Base-by-base conservation (phyloP, 2,888 invertebrate species). In the Camptogramma bilineatum region DNA sequence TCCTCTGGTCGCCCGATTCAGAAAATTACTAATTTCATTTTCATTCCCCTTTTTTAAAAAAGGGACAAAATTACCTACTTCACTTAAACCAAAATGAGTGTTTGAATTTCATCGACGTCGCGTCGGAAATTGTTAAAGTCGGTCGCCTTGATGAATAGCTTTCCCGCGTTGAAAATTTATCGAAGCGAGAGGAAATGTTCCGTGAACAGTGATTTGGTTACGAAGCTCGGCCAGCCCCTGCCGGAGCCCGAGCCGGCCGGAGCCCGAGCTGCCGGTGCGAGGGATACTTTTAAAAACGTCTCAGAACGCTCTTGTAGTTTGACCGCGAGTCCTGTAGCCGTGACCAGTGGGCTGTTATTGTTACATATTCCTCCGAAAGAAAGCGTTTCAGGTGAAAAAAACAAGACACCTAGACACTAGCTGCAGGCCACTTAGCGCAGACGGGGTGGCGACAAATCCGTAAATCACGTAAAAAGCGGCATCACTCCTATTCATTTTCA, bases 71-170 rank as follows among this genome's bases (percentile, higher is more conserved):
- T 59, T 28, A 55, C n/a, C n/a, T n/a, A n/a, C 53, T 54, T 64
- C 9, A 60, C 54, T 60, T 54, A 44, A 47, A 52, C 9, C 24
- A 58, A 62, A 66, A 61, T 52, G 34, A 62, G 57, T 62, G 48
- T 54, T 64, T 62, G 57, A 61, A 62, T 57, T 62, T 55, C 52
- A 62, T 67, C 54, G 51, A n/a, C 62, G 55, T 13, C 10, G 13
- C 13, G 34, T 28, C 28, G 46, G 28, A 67, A 62, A 58, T 62
- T 51, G 47, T 55, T 28, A n/a, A 31, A 58, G 53, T 31, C 56
- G 31, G 24, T 47, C 31, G n/a, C 28, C 50, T 48, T 58, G 58
- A 59, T 51, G 59, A 59, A 51, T 54, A 46, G 54, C 59, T 34
- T 50, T 5, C 28, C 48, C 28, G 21, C 61, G n/a, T 16, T 50